phyloP scores from a whole-genome alignment of 2,113 vertebrate genomes.

The Microcebus griseorufus region DNA sequence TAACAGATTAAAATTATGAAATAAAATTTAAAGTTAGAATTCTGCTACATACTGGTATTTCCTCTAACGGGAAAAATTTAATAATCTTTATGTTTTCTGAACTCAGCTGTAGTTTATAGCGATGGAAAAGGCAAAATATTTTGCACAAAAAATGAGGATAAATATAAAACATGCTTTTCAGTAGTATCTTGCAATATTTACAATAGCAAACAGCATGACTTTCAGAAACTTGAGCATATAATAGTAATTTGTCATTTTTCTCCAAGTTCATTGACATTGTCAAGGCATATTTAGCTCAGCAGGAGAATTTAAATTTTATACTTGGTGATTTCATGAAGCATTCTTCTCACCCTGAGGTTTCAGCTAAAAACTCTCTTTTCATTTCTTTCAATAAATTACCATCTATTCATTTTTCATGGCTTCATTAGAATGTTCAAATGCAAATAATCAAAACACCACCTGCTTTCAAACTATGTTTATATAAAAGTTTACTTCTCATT shows the following conservation, averaged over 20 bases:
- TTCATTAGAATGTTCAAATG: conserved; percentile 68
- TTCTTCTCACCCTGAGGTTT: conserved; percentile 75
- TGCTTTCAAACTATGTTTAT: conserved; percentile 27
- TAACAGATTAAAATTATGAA: conserved; percentile 23
- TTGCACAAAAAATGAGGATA: conserved; percentile 27
- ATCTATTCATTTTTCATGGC: conserved; percentile 41
- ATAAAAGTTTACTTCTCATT: conserved; percentile 65
- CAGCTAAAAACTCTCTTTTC: conserved; percentile 49
- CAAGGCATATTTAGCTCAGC: conserved; percentile 84
- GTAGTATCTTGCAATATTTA: conserved; percentile 68
- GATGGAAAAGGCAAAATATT: background rate
- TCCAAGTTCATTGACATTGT: conserved; percentile 86
- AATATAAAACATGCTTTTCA: conserved; percentile 24
- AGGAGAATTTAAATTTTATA: conserved; percentile 81
- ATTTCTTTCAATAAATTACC: conserved; percentile 67
- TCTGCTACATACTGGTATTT: background rate
- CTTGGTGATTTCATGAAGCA: conserved; percentile 70
- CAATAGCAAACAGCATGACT: conserved; percentile 80
- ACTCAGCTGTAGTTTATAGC: background rate
- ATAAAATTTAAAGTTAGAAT: background rate
- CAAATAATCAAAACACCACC: conserved; percentile 66
- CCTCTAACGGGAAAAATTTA: background rate
- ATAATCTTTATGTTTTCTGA: conserved; percentile 33
- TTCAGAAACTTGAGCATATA: conserved; percentile 77
- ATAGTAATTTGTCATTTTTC: conserved; percentile 82